These are phyloP conservation scores for Arion vulgaris DNA, from an alignment of 1,140 invertebrate species.

Conservation along the genomic window DNA sequence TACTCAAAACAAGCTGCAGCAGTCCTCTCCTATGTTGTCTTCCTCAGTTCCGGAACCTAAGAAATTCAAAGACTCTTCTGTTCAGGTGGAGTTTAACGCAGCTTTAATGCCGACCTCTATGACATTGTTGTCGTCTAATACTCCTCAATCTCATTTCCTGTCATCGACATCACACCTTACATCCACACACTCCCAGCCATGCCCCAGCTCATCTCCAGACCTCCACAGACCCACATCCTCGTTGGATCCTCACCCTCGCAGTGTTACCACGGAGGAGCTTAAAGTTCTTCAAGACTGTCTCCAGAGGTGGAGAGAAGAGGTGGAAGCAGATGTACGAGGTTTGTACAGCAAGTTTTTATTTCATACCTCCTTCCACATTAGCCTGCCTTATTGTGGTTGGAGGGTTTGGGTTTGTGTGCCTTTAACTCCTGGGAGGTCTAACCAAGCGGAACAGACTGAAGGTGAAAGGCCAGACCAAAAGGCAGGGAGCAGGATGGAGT, in stretches of 20 bases:
- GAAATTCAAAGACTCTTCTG: conserved; percentile 35
- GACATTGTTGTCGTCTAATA: not conserved
- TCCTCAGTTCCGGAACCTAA: conserved; percentile 31
- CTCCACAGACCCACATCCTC: not conserved
- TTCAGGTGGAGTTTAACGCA: conserved; percentile 23
- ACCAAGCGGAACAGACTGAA: no score
- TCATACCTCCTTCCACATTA: no score
- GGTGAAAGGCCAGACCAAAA: no score
- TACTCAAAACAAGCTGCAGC: not conserved
- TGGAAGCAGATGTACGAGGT: conserved; percentile 72
- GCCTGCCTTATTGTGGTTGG: no score
- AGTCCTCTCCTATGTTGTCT: conserved; percentile 5
- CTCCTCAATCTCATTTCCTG: not conserved
- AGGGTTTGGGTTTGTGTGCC: no score
- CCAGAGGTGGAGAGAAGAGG: conserved; percentile 72
- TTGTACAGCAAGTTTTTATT: not conserved
- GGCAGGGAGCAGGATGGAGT: no score
- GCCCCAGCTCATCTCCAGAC: not conserved
- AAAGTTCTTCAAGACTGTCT: conserved; percentile 72
- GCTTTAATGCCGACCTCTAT: conserved; percentile 14
- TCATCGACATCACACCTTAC: not conserved
- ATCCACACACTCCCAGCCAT: conserved; percentile 4
- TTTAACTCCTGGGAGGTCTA: no score
- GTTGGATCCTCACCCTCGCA: conserved; percentile 52
- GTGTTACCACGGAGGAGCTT: conserved; percentile 67